Evolutionary conservation across 2,888 invertebrate species (phyloP), one percentile per base, ranked within the genome.

Genomic region (Lamellibrachia columna): DNA sequence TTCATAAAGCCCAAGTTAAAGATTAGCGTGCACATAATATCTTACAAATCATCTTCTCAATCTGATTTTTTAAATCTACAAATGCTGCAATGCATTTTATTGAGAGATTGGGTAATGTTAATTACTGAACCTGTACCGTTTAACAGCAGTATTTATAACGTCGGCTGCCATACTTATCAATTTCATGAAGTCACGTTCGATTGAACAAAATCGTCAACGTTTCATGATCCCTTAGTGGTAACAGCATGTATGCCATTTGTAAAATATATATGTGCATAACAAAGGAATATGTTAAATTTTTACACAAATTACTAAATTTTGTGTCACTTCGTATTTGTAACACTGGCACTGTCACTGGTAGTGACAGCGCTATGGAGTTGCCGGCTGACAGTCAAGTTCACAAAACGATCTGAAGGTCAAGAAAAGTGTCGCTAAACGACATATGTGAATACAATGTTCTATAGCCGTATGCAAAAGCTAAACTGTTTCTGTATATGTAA

Each of bases 321-420:
- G 75, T 75, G 22, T 75, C 75, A 75, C 15, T 75, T 75, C n/a
- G 75, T 75, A 75, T 6, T 75, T 75, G n/a, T 6, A 75, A 75
- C 22, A 22, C 75, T 75, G 75, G 75, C 6, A 75, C 22, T 75
- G 75, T 22, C 22, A 22, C 75, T 75, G 75, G 75, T 22, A 75
- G 3, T 75, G 75, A 75, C 75, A 75, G 75, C 75, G 22, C 15
- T 75, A 75, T 22, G 15, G 22, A 22, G 75, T 15, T 75, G 75
- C 22, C 75, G 75, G 75, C n/a, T 75, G 75, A 22, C 75, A 75
- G 75, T 75, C 75, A 75, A 75, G 75, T 75, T 75, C 75, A 75
- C 75, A 22, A 75, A 75, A 75, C 75, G 75, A 75, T 75, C 75
- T 75, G 75, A 75, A 75, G 75, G 75, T 75, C 75, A 75, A 75